These are phyloP conservation scores for Microctonus hyperodae DNA, from an alignment of 2,888 invertebrate species.

Conservation along the genomic window DNA sequence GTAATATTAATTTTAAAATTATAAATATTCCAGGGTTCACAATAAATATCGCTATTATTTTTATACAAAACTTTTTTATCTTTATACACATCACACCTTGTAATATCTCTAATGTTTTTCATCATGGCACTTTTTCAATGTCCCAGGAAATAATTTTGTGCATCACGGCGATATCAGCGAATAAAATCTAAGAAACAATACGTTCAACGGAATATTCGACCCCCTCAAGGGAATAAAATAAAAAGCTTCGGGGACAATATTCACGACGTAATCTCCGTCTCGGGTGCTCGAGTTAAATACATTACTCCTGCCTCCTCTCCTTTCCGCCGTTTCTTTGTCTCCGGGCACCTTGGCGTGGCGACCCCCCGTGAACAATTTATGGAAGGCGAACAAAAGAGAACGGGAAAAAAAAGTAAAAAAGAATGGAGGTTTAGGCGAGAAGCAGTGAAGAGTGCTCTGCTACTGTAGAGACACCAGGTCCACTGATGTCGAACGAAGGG, in stretches of 20 bases:
- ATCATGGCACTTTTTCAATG: background rate
- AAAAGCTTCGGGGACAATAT: conserved; percentile 45
- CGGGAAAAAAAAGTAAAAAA: conserved; percentile 41
- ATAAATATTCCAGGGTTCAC: no score
- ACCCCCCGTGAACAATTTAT: conserved; percentile 56
- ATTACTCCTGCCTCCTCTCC: conserved; percentile 46
- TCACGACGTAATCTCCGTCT: conserved; percentile 53
- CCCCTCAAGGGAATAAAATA: conserved; percentile 33
- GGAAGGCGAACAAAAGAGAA: conserved; percentile 44
- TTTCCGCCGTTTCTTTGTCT: conserved; percentile 56
- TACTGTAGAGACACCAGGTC: conserved; percentile 38
- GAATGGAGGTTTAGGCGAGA: conserved; percentile 27
- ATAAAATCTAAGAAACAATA: conserved; percentile 20
- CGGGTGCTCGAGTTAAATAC: conserved; percentile 59
- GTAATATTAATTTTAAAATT: no score
- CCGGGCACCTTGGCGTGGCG: conserved; percentile 53
- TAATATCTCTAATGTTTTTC: background rate
- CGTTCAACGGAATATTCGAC: conserved; percentile 28
- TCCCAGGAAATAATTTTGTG: background rate
- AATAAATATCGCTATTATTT: no score
- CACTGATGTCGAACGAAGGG: conserved; percentile 43
- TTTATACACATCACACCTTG: background rate
- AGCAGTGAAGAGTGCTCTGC: conserved; percentile 33
- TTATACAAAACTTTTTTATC: no score
- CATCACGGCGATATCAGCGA: conserved; percentile 6